phyloP scores from a whole-genome alignment of 1,140 invertebrate genomes.

The Rhysida immarginata region DNA sequence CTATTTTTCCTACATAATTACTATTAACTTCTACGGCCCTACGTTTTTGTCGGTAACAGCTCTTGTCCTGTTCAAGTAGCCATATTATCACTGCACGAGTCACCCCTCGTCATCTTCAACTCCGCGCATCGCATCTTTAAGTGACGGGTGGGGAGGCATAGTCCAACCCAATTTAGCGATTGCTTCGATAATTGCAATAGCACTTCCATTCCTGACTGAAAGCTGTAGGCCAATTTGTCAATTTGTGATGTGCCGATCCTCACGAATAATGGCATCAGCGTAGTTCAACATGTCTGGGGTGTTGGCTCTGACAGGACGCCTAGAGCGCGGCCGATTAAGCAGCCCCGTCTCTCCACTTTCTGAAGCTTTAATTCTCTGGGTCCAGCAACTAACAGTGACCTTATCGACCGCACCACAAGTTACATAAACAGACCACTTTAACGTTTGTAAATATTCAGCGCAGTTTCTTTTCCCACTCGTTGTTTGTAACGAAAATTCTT shows the following conservation, averaged over 20 bases:
- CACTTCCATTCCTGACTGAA: background rate
- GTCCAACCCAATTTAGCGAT: background rate
- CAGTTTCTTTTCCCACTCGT: too few relatives aligned
- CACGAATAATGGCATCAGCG: background rate
- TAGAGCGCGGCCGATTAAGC: background rate
- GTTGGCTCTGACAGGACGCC: background rate
- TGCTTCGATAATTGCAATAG: background rate
- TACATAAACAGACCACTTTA: background rate
- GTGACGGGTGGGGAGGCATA: background rate
- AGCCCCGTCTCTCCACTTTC: background rate
- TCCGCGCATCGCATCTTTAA: background rate
- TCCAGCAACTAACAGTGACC: background rate
- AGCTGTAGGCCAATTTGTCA: background rate
- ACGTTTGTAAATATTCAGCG: background rate
- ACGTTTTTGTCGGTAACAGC: background rate
- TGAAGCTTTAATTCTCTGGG: background rate
- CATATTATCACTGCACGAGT: background rate
- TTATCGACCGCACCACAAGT: background rate
- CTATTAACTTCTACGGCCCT: background rate
- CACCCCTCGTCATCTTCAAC: background rate
- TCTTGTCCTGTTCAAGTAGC: background rate
- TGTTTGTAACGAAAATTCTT: too few relatives aligned
- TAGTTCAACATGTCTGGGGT: background rate
- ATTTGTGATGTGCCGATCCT: background rate
- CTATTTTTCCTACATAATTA: background rate